Evolutionary conservation across 1,140 invertebrate genomes (phyloP), one percentile per base, ranked within the genome.

Genomic region (Calosoma granatense): DNA sequence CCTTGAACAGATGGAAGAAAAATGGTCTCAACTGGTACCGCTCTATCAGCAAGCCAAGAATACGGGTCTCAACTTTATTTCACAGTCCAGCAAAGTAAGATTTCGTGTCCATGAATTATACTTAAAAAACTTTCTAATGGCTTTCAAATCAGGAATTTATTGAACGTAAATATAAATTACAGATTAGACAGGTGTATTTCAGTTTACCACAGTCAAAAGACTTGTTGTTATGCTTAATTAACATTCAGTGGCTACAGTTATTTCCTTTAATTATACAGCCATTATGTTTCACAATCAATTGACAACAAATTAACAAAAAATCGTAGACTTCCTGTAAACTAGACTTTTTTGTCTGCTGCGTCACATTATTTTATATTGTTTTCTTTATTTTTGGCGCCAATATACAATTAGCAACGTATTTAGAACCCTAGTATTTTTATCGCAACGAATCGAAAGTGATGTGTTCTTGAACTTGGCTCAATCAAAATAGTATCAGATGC

Each of bases 1-100:
- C 17, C 65, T 81, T 54, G 70, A 74, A 60, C 72, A 68, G 62
- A 69, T 79, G 52, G 80, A 86, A 65, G 77, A 80, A 56, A 79
- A 78, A 22, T 86, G 83, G 80, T 73, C 76, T 15, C 70, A 74
- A n/a, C 66, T 85, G 15, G 76, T 82, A 54, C 75, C 80, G 22
- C 70, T 80, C 52, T 84, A 80, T 61, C 63, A 75, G 2, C 78
- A 84, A 22, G 71, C 87, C 0, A 79, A 79, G 23, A 74, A 76
- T 55, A 76, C 71, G 60, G 88, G 85, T 20, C 79, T 81, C 60
- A 78, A 79, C 61, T 90, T 91, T 69, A 80, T 87, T 61, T 77
- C 81, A 55, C 79, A 82, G 65, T 75, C 80, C 51, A 72, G 76
- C 56, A 80, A 78, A 67, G 85, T 87, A 70, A 67, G 70, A 54